Evolutionary conservation across 1,140 invertebrate genomes (phyloP), one percentile per base, ranked within the genome.

Genomic region (Heliconius nattereri): DNA sequence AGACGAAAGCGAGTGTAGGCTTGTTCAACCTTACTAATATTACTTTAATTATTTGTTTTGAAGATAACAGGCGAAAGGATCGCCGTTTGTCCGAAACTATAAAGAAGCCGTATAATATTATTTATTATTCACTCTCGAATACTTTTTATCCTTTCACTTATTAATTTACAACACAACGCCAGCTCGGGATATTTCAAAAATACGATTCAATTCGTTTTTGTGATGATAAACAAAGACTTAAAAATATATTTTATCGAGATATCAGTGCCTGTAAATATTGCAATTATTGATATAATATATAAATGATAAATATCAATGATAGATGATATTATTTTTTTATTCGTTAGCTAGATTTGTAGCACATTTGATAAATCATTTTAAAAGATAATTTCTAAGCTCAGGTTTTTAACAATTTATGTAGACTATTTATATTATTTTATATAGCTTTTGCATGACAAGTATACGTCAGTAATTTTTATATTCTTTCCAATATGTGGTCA

Each of bases 1-100:
- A 90, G 87, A 92, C 88, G 91, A 94, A 94, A 94, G 91, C 87
- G 90, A 92, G 90, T 91, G 90, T 92, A 90, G 90, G 90, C 83
- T 91, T 89, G 83, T 85, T 87, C 86, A 90, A 85, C 81, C 82
- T 84, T 81, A 82, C 73, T 76, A 80, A 81, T 82, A 84, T 83
- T 72, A 71, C 74, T 82, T 78, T 90, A 82, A 82, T 87, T 84
- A 78, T 81, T 83, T 80, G 76, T 83, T 81, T 79, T 77, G 37
- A 76, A 78, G 74, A 84, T 86, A 83, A 85, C 75, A 83, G 74
- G 81, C 45, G 75, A 82, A 84, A 82, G 73, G 76, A 80, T 76
- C 66, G 32, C 0, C 71, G 71, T 40, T 72, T 66, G 11, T 23
- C 60, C 60, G 60, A 66, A 66, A 16, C 60, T 29, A 66, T 66